Base-by-base conservation (phyloP, 2,888 invertebrate genomes). In the Trichogramma dendrolimi region DNA sequence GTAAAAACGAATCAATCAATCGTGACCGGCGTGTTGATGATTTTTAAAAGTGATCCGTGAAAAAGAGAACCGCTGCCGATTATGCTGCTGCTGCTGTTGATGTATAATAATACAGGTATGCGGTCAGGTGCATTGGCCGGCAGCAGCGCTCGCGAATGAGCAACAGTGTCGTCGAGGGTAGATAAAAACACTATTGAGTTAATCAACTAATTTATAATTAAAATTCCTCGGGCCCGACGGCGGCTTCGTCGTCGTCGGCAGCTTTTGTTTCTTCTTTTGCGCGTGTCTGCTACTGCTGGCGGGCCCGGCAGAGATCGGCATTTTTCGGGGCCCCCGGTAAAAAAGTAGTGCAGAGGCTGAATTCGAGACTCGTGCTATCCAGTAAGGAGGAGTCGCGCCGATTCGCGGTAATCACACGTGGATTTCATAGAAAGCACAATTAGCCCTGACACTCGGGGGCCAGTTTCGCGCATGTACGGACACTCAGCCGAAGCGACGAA, bases 131-230 rank as follows among this genome's bases (percentile, higher is more conserved):
- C 48, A 14, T 48, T 48, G 27, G 11, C 27, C 27, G 48, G 48
- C 11, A n/a, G 3, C 5, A 48, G 48, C 27, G 5, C 5, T 6
- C 11, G 48, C 48, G 48, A 48, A 46, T n/a, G 48, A 48, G 48
- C 11, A 7, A 6, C 48, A 48, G 11, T 48, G 48, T 14, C 11
- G 6, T 11, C 48, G 48, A 14, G 48, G 65, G 69, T 69, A 69
- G 69, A 71, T 74, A 78, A 79, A 78, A 79, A 79, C 77, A 71
- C 74, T 78, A 78, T 76, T 78, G 78, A 79, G 78, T 79, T 79
- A 78, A 79, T 79, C 79, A 79, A 78, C 79, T 78, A 79, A 79
- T 79, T 79, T 79, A 79, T 79, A 78, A 79, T 79, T 79, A 79
- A 79, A 78, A 79, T 79, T 79, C 79, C 75, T 73, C 69, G 72